These are phyloP conservation scores for Melitaea athalia DNA, from an alignment of 2,888 invertebrate species.

Conservation along the genomic window DNA sequence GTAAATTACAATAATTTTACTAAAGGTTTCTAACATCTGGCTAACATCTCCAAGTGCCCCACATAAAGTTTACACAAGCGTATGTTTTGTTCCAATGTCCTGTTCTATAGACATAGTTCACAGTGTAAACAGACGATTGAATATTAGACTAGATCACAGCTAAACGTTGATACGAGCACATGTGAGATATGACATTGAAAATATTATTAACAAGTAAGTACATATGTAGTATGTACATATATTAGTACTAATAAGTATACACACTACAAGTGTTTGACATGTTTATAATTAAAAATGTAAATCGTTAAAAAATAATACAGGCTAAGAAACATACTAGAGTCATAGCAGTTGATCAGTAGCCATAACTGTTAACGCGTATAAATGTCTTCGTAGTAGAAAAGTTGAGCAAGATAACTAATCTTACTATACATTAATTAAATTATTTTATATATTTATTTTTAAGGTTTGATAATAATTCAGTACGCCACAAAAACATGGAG, in stretches of 20 bases:
- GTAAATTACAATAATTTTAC: not conserved
- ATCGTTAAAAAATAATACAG: no score
- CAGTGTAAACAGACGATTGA: slow-evolving; percentile 53
- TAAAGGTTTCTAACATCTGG: slow-evolving; percentile 50
- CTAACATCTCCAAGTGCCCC: slow-evolving; percentile 43
- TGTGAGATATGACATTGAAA: slow-evolving; percentile 63
- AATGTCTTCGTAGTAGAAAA: no score
- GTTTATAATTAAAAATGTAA: no score
- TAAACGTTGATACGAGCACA: slow-evolving; percentile 43
- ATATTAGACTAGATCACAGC: slow-evolving; percentile 51
- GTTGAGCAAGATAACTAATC: no score
- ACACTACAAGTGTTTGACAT: no score
- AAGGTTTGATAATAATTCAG: slow-evolving; percentile 63
- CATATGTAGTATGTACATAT: no score
- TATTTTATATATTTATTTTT: slow-evolving; percentile 33
- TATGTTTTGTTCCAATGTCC: slow-evolving; percentile 67
- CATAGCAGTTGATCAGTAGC: no score
- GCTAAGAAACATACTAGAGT: no score
- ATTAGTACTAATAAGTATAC: no score
- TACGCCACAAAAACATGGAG: slow-evolving; percentile 61
- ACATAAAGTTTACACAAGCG: slow-evolving; percentile 54
- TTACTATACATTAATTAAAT: not conserved
- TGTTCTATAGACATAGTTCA: slow-evolving; percentile 54
- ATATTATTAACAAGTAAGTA: slow-evolving; percentile 61
- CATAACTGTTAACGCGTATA: no score